phyloP scores from a whole-genome alignment of 2,888 invertebrate species.

The Cremastinae sp. region DNA sequence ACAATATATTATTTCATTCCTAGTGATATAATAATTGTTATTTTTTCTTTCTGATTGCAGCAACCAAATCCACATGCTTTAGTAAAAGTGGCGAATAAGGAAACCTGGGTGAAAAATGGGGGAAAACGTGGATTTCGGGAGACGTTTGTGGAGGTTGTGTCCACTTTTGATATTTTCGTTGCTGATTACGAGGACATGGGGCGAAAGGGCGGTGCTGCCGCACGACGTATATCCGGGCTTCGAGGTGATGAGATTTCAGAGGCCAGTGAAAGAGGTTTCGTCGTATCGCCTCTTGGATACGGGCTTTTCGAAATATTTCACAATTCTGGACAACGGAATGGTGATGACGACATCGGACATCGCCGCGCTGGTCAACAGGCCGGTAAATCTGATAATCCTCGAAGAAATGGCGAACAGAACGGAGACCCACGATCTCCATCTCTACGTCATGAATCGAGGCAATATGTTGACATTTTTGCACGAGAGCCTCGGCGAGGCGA shows the following conservation, averaged over 20 bases:
- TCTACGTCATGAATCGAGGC: constrained; percentile 91
- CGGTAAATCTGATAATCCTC: constrained; percentile 89
- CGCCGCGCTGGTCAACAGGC: constrained; percentile 89
- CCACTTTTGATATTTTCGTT: constrained; percentile 61
- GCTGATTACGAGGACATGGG: constrained; percentile 60
- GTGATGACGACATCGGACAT: constrained; percentile 95
- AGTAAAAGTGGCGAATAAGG: constrained; percentile 70
- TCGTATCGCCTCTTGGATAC: constrained; percentile 88
- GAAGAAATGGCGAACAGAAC: constrained; percentile 91
- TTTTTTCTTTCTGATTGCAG: constrained; percentile 31
- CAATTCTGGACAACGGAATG: constrained; percentile 92
- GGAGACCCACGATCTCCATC: constrained; percentile 89
- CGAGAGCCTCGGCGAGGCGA: constrained; percentile 85
- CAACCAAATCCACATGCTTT: constrained; percentile 71
- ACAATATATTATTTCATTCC: too few species aligned
- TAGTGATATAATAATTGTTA: background rate
- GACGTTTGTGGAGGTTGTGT: constrained; percentile 54
- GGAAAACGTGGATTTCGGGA: constrained; percentile 64
- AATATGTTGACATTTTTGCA: constrained; percentile 90
- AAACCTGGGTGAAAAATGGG: constrained; percentile 72
- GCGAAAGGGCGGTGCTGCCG: constrained; percentile 85
- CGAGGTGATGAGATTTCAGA: constrained; percentile 89
- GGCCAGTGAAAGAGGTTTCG: constrained; percentile 77
- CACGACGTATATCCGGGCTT: constrained; percentile 95
- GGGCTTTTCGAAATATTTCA: constrained; percentile 91